Conservation (phyloP, 2,113 vertebrate genomes). For the Corythornis cristatus region DNA sequence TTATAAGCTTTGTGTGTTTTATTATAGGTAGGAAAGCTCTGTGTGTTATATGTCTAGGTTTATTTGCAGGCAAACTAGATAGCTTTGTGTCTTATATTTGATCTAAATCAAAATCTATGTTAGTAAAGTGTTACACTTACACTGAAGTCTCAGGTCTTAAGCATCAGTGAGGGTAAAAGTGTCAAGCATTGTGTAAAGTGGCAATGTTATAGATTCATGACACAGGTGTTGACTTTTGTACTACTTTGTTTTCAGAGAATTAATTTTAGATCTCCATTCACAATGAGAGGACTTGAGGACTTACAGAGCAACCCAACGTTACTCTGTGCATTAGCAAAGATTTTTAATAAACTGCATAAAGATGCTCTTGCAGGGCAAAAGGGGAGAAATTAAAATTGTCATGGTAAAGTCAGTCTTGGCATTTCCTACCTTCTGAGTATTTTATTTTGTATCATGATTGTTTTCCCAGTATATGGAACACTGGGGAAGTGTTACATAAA, state of each 20-base stretch:
- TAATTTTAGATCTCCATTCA: constrained; percentile 5
- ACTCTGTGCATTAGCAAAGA: background rate
- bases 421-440: background rate
- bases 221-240: background rate
- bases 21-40: background rate
- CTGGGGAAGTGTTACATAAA: background rate
- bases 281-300: background rate
- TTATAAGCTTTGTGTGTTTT: background rate
- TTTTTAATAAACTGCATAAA: constrained; percentile 9
- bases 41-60: background rate
- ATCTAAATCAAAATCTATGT: background rate
- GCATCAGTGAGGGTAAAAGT: constrained; percentile 12
- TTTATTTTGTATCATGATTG: background rate
- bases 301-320: background rate
- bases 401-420: background rate
- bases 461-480: constrained; percentile 18
- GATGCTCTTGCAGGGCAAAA: background rate
- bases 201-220: background rate
- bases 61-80: background rate
- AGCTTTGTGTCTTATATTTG: background rate
- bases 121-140: background rate
- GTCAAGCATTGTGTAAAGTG: background rate
- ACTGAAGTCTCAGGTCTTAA: background rate
- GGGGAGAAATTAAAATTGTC: background rate
- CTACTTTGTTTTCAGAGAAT: constrained; percentile 36